Conservation (phyloP, 2,888 invertebrate species). For the Sycophila texana region DNA sequence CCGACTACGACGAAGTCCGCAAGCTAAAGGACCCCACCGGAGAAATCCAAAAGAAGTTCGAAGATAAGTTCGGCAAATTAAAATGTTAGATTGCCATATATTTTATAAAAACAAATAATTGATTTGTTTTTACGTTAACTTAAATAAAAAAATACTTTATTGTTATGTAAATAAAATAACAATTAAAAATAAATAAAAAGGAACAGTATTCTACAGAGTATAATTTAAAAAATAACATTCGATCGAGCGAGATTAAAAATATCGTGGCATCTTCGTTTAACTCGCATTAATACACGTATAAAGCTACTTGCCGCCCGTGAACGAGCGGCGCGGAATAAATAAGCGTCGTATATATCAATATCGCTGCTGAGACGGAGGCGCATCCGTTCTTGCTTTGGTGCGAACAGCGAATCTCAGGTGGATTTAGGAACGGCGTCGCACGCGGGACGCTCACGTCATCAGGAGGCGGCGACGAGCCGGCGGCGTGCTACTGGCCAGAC, state of each 20-base stretch:
- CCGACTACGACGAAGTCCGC: constrained; percentile 54
- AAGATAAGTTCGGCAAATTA: constrained; percentile 59
- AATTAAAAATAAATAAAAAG: neutral
- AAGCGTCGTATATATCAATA: constrained; percentile 7
- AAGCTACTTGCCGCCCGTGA: no score
- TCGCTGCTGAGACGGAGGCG: neutral
- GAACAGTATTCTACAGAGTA: neutral
- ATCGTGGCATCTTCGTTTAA: no score
- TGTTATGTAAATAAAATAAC: no score
- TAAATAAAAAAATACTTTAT: no score
- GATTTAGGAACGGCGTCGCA: constrained; percentile 24
- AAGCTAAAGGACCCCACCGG: constrained; percentile 57
- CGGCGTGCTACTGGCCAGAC: constrained; percentile 9
- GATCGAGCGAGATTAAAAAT: no score
- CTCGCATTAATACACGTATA: no score
- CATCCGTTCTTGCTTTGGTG: neutral
- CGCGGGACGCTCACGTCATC: neutral
- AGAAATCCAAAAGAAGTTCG: constrained; percentile 49
- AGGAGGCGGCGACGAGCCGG: neutral
- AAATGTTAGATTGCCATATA: constrained; percentile 35
- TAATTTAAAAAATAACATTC: no score
- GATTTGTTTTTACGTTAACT: neutral
- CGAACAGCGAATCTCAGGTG: neutral
- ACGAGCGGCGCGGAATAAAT: constrained; percentile 37
- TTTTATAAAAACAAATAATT: neutral